Percentiles rank a stretch among this genome's conserved stretches.
phyloP scores from a whole-genome alignment of 1,140 invertebrate genomes.

The Cyphomyrmex costatus region DNA sequence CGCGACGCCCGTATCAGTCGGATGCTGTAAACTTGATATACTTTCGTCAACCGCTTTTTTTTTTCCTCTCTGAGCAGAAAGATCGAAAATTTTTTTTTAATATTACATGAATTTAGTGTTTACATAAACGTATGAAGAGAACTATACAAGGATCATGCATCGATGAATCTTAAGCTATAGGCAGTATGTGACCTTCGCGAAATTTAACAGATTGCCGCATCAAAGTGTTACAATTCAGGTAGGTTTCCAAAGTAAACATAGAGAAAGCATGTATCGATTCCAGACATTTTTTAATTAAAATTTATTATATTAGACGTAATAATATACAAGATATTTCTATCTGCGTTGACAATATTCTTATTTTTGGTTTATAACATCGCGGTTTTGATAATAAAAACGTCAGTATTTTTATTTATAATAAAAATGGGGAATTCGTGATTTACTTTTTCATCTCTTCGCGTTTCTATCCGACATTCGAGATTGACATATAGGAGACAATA shows the following conservation, averaged over 20 bases:
- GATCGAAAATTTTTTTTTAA: background rate
- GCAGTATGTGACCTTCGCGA: constrained; percentile 10
- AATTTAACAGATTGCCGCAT: constrained; percentile 14
- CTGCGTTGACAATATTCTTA: background rate
- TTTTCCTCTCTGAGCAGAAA: background rate
- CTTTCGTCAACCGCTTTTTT: background rate
- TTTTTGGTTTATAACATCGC: background rate
- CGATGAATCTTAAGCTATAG: constrained; percentile 14
- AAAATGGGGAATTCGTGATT: background rate
- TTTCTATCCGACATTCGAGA: background rate
- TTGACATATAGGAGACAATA: constrained; percentile 21
- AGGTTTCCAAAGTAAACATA: background rate
- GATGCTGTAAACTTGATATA: constrained; percentile 31
- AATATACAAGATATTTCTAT: background rate
- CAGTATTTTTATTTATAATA: background rate
- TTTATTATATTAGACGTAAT: background rate
- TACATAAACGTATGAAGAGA: background rate
- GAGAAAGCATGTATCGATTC: background rate
- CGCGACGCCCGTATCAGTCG: background rate
- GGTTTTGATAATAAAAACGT: background rate
- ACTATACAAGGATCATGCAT: background rate
- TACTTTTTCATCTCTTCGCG: background rate
- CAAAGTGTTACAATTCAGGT: constrained; percentile 40
- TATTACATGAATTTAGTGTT: background rate
- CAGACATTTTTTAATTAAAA: background rate